phyloP scores from a whole-genome alignment of 2,797 vertebrate genomes.

The Sebastes hubbsi region DNA sequence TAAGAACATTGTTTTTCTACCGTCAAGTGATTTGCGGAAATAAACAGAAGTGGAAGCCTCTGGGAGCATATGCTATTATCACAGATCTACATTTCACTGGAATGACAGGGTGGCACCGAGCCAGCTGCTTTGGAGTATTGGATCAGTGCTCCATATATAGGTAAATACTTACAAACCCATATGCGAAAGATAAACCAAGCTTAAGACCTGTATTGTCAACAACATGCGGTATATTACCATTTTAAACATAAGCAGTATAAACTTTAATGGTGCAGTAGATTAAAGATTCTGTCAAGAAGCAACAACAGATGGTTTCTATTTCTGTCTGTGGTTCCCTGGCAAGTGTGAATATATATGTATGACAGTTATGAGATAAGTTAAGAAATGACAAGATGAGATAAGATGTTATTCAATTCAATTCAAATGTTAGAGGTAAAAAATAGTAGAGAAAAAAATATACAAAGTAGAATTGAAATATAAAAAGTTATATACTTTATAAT shows the following conservation, averaged over 20 bases:
- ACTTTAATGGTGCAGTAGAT: conserved; percentile 3
- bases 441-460: neutral
- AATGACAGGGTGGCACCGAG: conserved; percentile 62
- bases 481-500: neutral
- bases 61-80: conserved; percentile 68
- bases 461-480: neutral
- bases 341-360: conserved; percentile 6
- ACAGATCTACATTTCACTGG: conserved; percentile 69
- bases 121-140: conserved; percentile 62
- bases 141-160: conserved; percentile 47
- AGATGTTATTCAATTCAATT: neutral
- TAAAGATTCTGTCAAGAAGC: conserved; percentile 13
- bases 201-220: conserved; percentile 40
- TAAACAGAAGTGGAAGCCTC: conserved; percentile 59
- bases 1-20: conserved; percentile 53
- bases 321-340: conserved; percentile 22
- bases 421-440: neutral
- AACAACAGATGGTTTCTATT: conserved; percentile 48
- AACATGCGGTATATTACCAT: conserved; percentile 27
- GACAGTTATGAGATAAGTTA: neutral
- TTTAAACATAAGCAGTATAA: conserved; percentile 1
- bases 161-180: conserved; percentile 61
- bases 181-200: conserved; percentile 57
- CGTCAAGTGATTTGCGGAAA: conserved; percentile 66
- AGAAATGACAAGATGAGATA: neutral